These are phyloP conservation scores for Ariolimax columbianus DNA, from an alignment of 2,888 invertebrate genomes.

Conservation along the genomic window DNA sequence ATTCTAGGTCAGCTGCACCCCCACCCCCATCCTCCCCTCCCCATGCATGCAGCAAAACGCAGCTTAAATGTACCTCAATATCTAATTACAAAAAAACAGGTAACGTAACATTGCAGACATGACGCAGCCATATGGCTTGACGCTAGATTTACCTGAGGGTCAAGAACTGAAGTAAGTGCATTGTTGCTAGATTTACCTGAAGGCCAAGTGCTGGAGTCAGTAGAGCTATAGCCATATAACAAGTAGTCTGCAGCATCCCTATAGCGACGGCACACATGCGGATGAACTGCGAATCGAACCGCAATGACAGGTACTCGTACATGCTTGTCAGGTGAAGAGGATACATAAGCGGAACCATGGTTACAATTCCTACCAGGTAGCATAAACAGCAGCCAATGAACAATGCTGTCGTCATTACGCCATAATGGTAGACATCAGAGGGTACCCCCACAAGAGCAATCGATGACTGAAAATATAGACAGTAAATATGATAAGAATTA, in stretches of 20 bases:
- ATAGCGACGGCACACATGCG: constrained; percentile 57
- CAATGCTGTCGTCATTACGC: constrained; percentile 56
- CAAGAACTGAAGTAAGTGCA: no score
- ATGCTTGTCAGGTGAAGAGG: constrained; percentile 64
- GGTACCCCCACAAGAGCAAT: constrained; percentile 64
- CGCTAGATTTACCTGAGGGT: no score
- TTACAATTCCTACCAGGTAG: constrained; percentile 54
- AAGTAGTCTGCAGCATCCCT: constrained; percentile 64
- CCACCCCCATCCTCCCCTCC: no score
- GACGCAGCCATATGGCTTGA: no score
- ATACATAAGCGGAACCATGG: constrained; percentile 61
- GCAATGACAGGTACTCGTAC: constrained; percentile 63
- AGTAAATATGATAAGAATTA: background rate
- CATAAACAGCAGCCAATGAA: constrained; percentile 53
- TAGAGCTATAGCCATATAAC: constrained; percentile 61
- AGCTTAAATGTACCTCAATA: no score
- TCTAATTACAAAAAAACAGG: no score
- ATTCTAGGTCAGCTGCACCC: no score
- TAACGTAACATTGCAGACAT: no score
- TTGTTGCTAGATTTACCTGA: constrained; percentile 59
- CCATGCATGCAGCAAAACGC: no score
- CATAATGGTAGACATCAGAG: constrained; percentile 61
- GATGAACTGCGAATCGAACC: constrained; percentile 60
- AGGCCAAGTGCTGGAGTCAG: constrained; percentile 61
- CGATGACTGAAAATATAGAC: constrained; percentile 58